phyloP scores from a whole-genome alignment of 92 coral and sea anemone genomes.

The Meandrina meandrites region DNA sequence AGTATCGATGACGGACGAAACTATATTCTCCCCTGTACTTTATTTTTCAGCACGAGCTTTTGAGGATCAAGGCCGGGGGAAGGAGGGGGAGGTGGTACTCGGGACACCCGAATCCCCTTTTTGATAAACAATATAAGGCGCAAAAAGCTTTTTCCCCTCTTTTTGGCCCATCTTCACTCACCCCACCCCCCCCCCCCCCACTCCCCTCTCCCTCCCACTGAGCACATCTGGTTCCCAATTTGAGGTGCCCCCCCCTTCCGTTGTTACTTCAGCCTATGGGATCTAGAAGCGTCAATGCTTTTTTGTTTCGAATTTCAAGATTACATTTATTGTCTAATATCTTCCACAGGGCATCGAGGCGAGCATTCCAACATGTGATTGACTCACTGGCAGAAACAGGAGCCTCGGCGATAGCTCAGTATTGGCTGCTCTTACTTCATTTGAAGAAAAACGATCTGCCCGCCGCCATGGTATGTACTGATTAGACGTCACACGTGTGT shows the following conservation, averaged over 20 bases:
- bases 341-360: conserved; percentile 53
- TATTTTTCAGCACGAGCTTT: not conserved
- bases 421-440: conserved; percentile 62
- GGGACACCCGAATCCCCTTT: no score
- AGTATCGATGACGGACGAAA: not conserved
- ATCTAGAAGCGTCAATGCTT: not conserved
- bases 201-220: not conserved
- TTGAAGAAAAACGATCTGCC: conserved; percentile 39
- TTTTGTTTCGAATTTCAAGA: not conserved
- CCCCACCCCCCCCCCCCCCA: not conserved
- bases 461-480: conserved; percentile 20
- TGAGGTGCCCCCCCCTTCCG: not conserved
- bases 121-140: no score
- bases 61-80: not conserved
- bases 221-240: not conserved
- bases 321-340: not conserved
- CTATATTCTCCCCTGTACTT: not conserved
- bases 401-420: conserved; percentile 63
- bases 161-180: no score
- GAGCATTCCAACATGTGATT: conserved; percentile 60
- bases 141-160: no score
- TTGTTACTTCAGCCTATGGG: not conserved
- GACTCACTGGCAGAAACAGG: conserved; percentile 34
- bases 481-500: not conserved
- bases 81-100: not conserved